Conservation (phyloP, 2,888 invertebrate species). For the Autographa pulchrina region DNA sequence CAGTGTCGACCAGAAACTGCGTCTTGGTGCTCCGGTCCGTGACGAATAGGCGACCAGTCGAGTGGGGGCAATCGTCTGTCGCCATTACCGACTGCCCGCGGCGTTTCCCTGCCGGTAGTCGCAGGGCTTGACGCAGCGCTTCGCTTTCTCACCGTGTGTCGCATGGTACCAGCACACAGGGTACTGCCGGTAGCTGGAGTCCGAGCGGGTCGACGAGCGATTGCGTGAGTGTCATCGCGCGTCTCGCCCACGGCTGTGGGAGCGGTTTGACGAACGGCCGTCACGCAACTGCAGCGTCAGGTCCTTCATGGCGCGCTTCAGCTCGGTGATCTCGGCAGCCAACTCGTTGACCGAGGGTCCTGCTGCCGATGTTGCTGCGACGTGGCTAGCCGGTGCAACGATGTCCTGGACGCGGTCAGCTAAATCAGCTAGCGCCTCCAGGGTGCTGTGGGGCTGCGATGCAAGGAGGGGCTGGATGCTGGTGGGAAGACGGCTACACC, state of each 20-base stretch:
- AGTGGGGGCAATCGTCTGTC: conserved; percentile 15
- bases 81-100: conserved; percentile 12
- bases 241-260: not conserved
- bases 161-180: conserved; percentile 11
- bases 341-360: not conserved
- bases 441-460: not conserved
- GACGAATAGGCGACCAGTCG: too few relatives aligned
- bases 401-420: conserved; percentile 9
- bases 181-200: conserved; percentile 8
- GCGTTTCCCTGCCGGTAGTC: conserved; percentile 14
- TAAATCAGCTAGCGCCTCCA: conserved; percentile 10
- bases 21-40: too few relatives aligned
- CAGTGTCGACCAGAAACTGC: too few relatives aligned
- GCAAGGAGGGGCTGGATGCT: conserved; percentile 8
- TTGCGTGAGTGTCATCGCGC: not conserved
- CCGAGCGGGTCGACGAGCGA: conserved; percentile 5
- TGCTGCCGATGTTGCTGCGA: not conserved
- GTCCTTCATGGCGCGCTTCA: not conserved
- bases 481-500: conserved; percentile 6
- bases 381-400: not conserved
- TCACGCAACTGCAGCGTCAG: not conserved
- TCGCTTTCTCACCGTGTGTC: not conserved
- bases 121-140: conserved; percentile 8
- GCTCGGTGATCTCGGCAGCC: not conserved
- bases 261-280: too few relatives aligned